Conservation (phyloP, 2,113 vertebrate species). For the Ceyx margarethae region DNA sequence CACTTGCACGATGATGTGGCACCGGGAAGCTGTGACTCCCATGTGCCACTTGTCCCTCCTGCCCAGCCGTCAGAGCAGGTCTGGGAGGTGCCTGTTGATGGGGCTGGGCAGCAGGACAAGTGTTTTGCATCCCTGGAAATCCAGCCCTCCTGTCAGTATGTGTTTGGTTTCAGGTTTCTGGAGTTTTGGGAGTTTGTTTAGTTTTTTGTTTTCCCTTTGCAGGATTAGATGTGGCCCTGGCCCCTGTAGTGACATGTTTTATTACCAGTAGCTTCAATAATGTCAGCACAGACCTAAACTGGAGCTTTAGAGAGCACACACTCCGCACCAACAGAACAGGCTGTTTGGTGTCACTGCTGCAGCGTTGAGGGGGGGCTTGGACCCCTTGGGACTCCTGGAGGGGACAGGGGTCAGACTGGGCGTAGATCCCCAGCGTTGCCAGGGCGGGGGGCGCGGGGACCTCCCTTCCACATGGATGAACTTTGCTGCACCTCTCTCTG, state of each 20-base stretch:
- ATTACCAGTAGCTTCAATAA: constrained; percentile 43
- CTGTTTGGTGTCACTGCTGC: background rate
- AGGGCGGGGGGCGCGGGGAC: fast-evolving
- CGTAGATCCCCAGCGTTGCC: background rate
- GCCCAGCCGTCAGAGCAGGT: fast-evolving
- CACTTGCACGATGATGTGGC: background rate
- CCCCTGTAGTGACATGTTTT: constrained; percentile 25
- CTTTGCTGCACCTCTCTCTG: background rate
- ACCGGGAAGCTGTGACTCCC: background rate
- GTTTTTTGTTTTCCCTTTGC: background rate
- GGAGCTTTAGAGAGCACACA: background rate
- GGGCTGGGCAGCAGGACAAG: background rate
- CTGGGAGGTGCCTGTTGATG: background rate
- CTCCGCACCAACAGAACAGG: background rate
- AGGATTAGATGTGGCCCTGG: background rate
- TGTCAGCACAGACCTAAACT: constrained; percentile 29
- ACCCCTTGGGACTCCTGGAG: fast-evolving
- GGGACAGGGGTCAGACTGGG: background rate
- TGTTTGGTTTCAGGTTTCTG: background rate
- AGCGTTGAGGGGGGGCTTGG: background rate
- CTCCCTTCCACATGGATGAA: background rate
- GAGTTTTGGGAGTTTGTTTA: background rate
- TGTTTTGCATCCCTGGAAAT: background rate
- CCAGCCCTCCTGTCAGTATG: background rate
- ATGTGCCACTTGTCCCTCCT: background rate